phyloP scores from a whole-genome alignment of 2,888 invertebrate genomes.

The Macropis europaea region DNA sequence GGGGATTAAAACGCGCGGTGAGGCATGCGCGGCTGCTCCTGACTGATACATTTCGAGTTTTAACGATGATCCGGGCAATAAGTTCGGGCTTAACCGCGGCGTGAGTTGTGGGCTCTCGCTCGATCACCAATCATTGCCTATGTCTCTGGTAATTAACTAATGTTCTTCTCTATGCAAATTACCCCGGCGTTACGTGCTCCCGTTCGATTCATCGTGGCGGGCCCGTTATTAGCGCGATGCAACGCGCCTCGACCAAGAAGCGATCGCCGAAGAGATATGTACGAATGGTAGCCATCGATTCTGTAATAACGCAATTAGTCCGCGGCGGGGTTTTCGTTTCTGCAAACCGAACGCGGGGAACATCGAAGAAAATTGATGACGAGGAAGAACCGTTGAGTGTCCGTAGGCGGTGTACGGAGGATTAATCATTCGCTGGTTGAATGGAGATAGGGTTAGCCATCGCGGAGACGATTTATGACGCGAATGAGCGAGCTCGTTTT shows the following conservation, averaged over 20 bases:
- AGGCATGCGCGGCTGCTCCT: conserved; percentile 40
- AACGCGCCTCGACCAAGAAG: conserved; percentile 23
- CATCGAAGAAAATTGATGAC: conserved; percentile 41
- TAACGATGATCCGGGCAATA: conserved; percentile 79
- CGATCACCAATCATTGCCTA: conserved; percentile 79
- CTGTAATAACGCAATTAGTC: conserved; percentile 46
- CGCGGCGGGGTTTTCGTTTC: conserved; percentile 12
- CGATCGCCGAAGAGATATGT: conserved; percentile 40
- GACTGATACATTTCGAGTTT: conserved; percentile 78
- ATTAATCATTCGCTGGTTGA: conserved; percentile 34
- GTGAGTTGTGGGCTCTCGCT: conserved; percentile 73
- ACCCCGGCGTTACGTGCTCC: conserved; percentile 55
- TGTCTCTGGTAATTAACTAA: conserved; percentile 78
- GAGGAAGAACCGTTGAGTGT: conserved; percentile 22
- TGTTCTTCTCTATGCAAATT: conserved; percentile 79
- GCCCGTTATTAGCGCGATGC: conserved; percentile 40
- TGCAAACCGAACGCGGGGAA: neutral
- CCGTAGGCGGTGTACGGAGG: neutral
- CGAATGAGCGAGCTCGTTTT: neutral
- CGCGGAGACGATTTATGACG: conserved; percentile 17
- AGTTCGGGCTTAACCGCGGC: conserved; percentile 75
- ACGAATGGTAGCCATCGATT: conserved; percentile 44
- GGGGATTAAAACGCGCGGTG: conserved; percentile 63
- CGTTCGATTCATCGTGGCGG: conserved; percentile 51
- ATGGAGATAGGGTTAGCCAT: conserved; percentile 11